Evolutionary conservation across 2,797 vertebrate species (phyloP).

Genomic region (Tamandua tetradactyla): DNA sequence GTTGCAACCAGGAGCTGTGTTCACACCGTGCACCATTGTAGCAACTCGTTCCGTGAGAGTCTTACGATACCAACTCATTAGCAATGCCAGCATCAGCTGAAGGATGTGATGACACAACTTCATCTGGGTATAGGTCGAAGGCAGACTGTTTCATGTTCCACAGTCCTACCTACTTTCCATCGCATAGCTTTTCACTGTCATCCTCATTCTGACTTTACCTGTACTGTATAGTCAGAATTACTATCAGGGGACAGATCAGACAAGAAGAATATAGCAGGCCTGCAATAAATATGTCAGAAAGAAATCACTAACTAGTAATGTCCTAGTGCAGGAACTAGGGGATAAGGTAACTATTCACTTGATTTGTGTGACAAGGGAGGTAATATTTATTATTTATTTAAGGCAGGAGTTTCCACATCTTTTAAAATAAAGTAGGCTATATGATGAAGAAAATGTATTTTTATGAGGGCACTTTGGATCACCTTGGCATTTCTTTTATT

Average conservation of each 20-base stretch:
- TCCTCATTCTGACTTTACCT: background rate
- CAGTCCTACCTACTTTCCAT: background rate
- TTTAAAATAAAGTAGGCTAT: constrained; percentile 48
- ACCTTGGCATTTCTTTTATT: constrained; percentile 45
- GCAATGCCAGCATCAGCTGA: background rate
- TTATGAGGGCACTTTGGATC: constrained; percentile 31
- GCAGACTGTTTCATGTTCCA: background rate
- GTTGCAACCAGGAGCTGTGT: too few relatives aligned
- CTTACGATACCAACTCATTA: background rate
- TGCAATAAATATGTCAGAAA: constrained; percentile 20
- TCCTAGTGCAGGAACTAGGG: background rate
- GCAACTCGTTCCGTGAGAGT: too few relatives aligned
- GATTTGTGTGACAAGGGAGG: constrained; percentile 59
- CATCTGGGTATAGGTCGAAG: background rate
- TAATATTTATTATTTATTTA: constrained; percentile 54
- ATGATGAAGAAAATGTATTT: constrained; percentile 47
- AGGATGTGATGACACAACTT: background rate
- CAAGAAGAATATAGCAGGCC: background rate
- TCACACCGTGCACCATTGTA: too few relatives aligned
- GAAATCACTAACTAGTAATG: background rate
- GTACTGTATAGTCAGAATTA: background rate
- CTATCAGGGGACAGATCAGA: background rate
- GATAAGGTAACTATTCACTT: background rate
- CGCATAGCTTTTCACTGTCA: background rate
- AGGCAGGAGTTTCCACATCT: background rate